A percentile compares a stretch with the other conserved stretches of the same genome.
phyloP scores from a whole-genome alignment of 2,113 vertebrate species.

The Lepus europaeus region DNA sequence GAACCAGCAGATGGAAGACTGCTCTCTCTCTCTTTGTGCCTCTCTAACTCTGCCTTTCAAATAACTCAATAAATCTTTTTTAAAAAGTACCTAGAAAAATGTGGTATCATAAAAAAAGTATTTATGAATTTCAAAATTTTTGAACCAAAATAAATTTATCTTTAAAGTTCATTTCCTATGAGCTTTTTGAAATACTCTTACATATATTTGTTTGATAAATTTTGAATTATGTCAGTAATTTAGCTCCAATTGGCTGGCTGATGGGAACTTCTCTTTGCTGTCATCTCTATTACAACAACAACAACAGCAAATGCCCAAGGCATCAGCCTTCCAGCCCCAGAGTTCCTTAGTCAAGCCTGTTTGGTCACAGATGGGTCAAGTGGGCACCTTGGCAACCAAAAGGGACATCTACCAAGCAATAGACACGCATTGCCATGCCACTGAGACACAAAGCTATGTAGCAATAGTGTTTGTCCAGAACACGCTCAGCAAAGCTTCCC shows the following conservation, averaged over 20 bases:
- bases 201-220: constrained; percentile 44
- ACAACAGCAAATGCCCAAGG: neutral
- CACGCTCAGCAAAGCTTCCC: constrained; percentile 66
- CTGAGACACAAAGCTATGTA: neutral
- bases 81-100: neutral
- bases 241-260: constrained; percentile 53
- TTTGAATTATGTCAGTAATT: constrained; percentile 64
- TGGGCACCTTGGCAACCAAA: neutral
- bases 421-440: neutral
- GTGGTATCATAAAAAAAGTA: neutral
- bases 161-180: no score
- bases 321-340: constrained; percentile 47
- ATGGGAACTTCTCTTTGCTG: constrained; percentile 38
- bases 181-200: no score
- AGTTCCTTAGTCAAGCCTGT: constrained; percentile 18
- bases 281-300: constrained; percentile 34
- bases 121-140: neutral
- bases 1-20: no score
- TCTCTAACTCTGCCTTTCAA: no score
- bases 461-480: neutral
- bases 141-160: no score
- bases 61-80: no score
- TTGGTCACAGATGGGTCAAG: neutral
- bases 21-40: no score
- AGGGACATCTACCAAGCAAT: neutral